Evolutionary conservation across 2,113 vertebrate genomes (phyloP), one percentile per base, ranked within the genome.

Genomic region (Pitta sordida): DNA sequence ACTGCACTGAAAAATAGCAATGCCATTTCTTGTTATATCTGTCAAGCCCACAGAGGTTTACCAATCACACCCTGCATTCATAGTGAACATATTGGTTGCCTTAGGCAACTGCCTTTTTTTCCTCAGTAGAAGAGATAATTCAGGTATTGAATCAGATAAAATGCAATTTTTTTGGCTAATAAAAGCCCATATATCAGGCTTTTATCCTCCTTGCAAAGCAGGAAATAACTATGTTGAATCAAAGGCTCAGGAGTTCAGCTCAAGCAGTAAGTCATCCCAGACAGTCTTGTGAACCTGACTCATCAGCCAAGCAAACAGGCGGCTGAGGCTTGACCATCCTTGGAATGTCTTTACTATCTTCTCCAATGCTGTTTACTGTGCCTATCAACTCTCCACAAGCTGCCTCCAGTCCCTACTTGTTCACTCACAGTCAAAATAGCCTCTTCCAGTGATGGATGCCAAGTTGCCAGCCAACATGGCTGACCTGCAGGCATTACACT

Each of bases 141-240:
- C 70, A 86, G 70, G 70, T 92, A 93, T 41, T 79, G 55, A 76
- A 92, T 94, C 70, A 93, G 84, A 94, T 76, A 92, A 95, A 69
- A 34, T 55, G 21, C 15, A 87, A 55, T n/a, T 85, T 92, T n/a
- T 82, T 73, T 49, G 46, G 46, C 69, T 70, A 69, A 83, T 48
- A 85, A 87, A 91, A 87, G 77, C 43, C 55, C 14, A 4, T 24
- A 41, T 36, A 4, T 65, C 67, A 87, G 34, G 30, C 76, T 70
- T 87, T 84, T 85, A 91, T 91, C 79, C 26, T 90, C 41, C 29
- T 24, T 51, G 37, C 34, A 88, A 76, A 89, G 71, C 5, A 56
- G 79, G 58, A 76, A 89, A 79, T 39, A 94, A 23, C 71, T 76
- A n/a, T 3, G 6, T 27, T n/a, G 43, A 87, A 80, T 60, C 23